Base-by-base conservation (phyloP, 2,888 invertebrate species). In the Platycnemis pennipes region DNA sequence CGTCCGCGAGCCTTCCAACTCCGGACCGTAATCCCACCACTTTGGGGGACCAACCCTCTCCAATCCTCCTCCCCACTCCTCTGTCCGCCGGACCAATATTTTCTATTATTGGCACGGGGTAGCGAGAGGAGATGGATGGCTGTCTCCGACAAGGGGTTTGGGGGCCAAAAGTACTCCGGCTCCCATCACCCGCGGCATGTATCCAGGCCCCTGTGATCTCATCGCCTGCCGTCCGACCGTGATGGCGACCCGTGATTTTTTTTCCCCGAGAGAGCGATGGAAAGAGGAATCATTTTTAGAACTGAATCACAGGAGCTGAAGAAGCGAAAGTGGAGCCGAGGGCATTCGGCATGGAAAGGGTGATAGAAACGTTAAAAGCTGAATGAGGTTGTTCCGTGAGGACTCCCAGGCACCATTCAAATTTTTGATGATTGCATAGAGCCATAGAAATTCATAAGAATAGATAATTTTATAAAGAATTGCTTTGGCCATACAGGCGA, bases 91-190 rank as follows among this genome's bases (percentile, higher is more conserved):
- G 22, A 37, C 77, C 77, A 13, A 77, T 77, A 77, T 77, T 77
- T 77, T 77, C 77, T 77, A 77, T 77, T 77, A 77, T 77, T 77
- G 37, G 77, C 77, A 3, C 77, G 77, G 77, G 77, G 26, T 22
- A 63, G 63, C n/a, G 63, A 63, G n/a, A 63, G 63, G 63, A 63
- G 77, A 77, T 77, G n/a, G 77, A 77, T 77, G 77, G 37, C 1
- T 37, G 77, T 77, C 77, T 22, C 31, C 31, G 77, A 11, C 31
- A 37, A 37, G 8, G 37, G 31, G 77, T 0, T 3, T 11, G 77
- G 31, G 77, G 77, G 31, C 26, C 16, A 1, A 3, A 16, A 77
- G 37, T 77, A 63, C 63, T 63, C n/a, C 63, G 4, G 77, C 3
- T 8, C 37, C 77, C 77, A 37, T 26, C 37, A 26, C 77, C 77